Base-by-base conservation (phyloP, 2,797 vertebrate genomes). In the Anguilla pacifica region DNA sequence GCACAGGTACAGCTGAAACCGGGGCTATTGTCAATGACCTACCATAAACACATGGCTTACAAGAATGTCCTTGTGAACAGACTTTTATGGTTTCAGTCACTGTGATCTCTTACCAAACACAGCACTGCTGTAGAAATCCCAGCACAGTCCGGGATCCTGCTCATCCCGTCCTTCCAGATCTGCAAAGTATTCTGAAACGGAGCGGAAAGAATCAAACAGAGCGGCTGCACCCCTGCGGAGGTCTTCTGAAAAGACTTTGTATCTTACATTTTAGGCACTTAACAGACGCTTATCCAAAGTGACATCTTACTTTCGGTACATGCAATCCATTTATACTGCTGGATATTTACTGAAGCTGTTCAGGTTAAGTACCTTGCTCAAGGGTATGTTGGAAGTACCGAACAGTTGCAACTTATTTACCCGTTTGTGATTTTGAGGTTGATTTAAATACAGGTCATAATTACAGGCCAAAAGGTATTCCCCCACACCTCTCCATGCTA, bases 121-220 rank as follows among this genome's bases (percentile, higher is more conserved):
- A 1, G 97, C 96, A 94, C 98, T 99, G 94, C 98, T 98, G 94
- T 98, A 98, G 92, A 99, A 99, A 89, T 99, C 98, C 98, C 98
- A 99, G 43, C 96, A 96, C 43, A 97, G 94, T 55, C 90, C 92
- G 51, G 97, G 95, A 89, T 99, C 98, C 7, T 95, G 96, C 0
- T 98, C 98, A 17, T 91, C 90, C 55, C 97, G 97, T 19, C 97
- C 98, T 91, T 98, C 97, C 90, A 99, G 96, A 92, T 99, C 98
- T 0, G 92, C 97, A 89, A 99, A 98, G 92, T 99, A 99, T 93
- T 99, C 98, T 99, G 88, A 25, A 88, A 89, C 10, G 57, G 25
- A 59, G 53, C 25, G 28, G 61, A 81, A 79, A 84, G 11, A 89
- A 13, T 28, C 13, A 72, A 74, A 53, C 61, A 70, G 7, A 67